A percentile compares a stretch with the other conserved stretches of the same genome.
Evolutionary conservation across 2,888 invertebrate genomes (phyloP).

Genomic region (Mythimna ferrago): DNA sequence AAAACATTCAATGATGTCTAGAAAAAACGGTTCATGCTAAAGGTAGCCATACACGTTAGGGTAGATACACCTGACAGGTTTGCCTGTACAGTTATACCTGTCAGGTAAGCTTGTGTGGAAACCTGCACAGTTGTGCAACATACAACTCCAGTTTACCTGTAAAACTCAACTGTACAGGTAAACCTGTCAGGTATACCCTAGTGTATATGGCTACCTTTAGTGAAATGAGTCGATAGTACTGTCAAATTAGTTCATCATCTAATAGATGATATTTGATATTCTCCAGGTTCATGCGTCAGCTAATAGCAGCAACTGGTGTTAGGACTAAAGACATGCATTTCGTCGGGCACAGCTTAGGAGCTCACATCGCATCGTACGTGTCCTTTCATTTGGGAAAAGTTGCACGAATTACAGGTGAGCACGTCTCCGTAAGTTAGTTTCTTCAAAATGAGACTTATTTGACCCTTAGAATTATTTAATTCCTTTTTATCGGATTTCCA

Average conservation of each 20-base stretch:
- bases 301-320: constrained; percentile 82
- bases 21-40: not conserved
- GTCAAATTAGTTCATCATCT: not conserved
- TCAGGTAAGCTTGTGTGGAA: no score
- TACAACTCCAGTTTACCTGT: no score
- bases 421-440: not conserved
- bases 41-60: no score
- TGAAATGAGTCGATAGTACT: not conserved
- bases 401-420: constrained; percentile 88
- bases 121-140: no score
- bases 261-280: no score
- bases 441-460: not conserved
- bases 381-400: constrained; percentile 87
- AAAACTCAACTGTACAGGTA: no score
- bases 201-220: no score
- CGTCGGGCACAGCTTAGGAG: constrained; percentile 92
- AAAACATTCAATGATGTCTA: constrained; percentile 39
- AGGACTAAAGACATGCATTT: constrained; percentile 87
- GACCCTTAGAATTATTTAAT: no score
- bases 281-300: constrained; percentile 85
- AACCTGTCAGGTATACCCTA: no score
- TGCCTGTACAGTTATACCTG: no score
- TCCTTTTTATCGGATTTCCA: no score
- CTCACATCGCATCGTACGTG: constrained; percentile 91
- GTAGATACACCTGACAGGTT: no score